These are phyloP conservation scores for Drosophila triauraria DNA, from an alignment of 1,140 invertebrate genomes.

Conservation along the genomic window DNA sequence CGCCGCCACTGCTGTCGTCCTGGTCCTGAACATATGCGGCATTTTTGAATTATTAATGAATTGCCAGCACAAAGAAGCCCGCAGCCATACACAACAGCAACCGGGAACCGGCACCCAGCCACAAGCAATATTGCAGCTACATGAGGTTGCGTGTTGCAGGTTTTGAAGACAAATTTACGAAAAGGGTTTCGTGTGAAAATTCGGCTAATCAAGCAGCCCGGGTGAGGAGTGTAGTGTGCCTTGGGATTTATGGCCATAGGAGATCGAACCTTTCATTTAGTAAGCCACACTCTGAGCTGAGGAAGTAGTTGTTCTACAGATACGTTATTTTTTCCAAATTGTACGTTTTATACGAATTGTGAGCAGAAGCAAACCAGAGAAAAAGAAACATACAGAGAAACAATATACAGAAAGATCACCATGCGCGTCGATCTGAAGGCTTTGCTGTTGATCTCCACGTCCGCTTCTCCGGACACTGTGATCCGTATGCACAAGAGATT, in stretches of 20 bases:
- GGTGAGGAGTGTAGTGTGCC: neutral
- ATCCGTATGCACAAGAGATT: slow-evolving; percentile 20
- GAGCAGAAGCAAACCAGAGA: neutral
- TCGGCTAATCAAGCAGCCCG: slow-evolving; percentile 8
- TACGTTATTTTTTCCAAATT: slow-evolving; percentile 27
- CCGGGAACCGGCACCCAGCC: neutral
- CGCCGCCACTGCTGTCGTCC: slow-evolving; percentile 18
- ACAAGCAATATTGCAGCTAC: slow-evolving; percentile 20
- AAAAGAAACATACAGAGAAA: neutral
- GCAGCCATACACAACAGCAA: slow-evolving; percentile 46
- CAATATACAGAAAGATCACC: slow-evolving; percentile 5
- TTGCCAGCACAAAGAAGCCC: slow-evolving; percentile 71
- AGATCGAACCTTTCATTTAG: neutral
- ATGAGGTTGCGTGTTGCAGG: slow-evolving; percentile 55
- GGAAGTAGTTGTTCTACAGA: neutral
- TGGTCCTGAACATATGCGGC: slow-evolving; percentile 63
- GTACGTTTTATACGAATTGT: slow-evolving; percentile 19
- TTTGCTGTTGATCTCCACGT: slow-evolving; percentile 33
- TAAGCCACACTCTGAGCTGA: neutral
- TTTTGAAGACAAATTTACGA: slow-evolving; percentile 24
- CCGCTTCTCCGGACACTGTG: neutral
- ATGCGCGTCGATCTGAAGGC: slow-evolving; percentile 51
- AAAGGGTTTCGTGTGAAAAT: slow-evolving; percentile 69
- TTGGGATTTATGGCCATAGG: neutral
- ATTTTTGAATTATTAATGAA: slow-evolving; percentile 80